phyloP scores from a whole-genome alignment of 2,888 invertebrate genomes.

The Leptinotarsa rubiginosa region DNA sequence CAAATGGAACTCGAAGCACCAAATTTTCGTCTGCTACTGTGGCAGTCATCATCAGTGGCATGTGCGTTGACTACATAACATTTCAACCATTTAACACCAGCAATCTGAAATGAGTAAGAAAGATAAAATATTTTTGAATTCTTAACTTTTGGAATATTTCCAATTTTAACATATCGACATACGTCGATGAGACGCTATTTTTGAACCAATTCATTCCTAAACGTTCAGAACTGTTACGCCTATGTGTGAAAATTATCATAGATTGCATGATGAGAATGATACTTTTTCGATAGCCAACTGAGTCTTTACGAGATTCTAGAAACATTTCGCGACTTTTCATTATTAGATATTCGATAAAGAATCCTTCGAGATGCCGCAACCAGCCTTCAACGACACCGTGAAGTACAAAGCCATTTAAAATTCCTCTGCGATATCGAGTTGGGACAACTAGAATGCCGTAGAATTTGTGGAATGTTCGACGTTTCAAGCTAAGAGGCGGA shows the following conservation, averaged over 20 bases:
- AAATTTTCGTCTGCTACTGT: no score
- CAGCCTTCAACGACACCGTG: background rate
- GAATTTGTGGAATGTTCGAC: constrained; percentile 23
- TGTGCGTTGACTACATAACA: no score
- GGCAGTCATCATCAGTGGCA: no score
- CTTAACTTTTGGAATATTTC: no score
- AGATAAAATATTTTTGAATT: no score
- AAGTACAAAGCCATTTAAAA: constrained; percentile 23
- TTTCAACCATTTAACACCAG: no score
- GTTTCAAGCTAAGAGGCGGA: background rate
- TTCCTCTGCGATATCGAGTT: constrained; percentile 17
- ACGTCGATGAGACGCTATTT: no score
- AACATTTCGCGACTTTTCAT: background rate
- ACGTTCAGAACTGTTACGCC: background rate
- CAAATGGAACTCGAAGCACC: no score
- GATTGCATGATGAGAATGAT: background rate
- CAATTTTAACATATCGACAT: no score
- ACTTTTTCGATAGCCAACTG: background rate
- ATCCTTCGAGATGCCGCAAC: constrained; percentile 9
- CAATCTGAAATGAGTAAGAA: no score
- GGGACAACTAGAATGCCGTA: constrained; percentile 2
- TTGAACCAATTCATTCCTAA: no score
- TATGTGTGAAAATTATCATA: background rate
- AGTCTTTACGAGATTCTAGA: constrained; percentile 5
- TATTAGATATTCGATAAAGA: background rate